A percentile compares a stretch with the other conserved stretches of the same genome.
Evolutionary conservation across 2,888 invertebrate genomes (phyloP).

Genomic region (Mesorhabditis belari): DNA sequence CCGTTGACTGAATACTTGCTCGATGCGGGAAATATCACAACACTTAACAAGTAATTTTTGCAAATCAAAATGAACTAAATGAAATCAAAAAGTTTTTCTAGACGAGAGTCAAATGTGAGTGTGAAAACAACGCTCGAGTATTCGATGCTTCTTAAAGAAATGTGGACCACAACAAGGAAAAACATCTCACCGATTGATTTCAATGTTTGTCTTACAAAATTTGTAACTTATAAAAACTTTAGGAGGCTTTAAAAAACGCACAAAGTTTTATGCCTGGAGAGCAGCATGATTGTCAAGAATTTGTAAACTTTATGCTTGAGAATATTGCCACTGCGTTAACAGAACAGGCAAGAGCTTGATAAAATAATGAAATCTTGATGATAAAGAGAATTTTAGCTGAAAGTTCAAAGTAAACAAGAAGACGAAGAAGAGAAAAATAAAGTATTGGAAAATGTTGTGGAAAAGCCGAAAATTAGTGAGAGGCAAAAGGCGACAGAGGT

Average conservation of each 20-base stretch:
- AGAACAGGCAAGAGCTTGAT: too few species aligned
- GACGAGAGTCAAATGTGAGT: too few species aligned
- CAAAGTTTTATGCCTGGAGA: constrained; percentile 56
- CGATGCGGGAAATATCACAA: too few species aligned
- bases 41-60: too few species aligned
- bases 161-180: constrained; percentile 35
- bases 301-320: constrained; percentile 82
- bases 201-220: constrained; percentile 15
- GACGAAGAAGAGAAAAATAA: constrained; percentile 64
- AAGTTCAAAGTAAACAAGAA: constrained; percentile 71
- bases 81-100: too few species aligned
- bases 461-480: too few species aligned
- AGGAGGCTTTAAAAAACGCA: background rate
- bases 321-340: constrained; percentile 71
- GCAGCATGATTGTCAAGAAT: constrained; percentile 88
- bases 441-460: constrained; percentile 57
- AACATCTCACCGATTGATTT: constrained; percentile 32
- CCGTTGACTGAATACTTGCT: constrained; percentile 28
- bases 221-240: background rate
- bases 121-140: constrained; percentile 23
- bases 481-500: too few species aligned
- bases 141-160: constrained; percentile 25
- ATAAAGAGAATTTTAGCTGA: too few species aligned
- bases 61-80: too few species aligned
- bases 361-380: too few species aligned